Evolutionary conservation across 2,113 vertebrate genomes (phyloP).

Genomic region (Phyllostomus hastatus): DNA sequence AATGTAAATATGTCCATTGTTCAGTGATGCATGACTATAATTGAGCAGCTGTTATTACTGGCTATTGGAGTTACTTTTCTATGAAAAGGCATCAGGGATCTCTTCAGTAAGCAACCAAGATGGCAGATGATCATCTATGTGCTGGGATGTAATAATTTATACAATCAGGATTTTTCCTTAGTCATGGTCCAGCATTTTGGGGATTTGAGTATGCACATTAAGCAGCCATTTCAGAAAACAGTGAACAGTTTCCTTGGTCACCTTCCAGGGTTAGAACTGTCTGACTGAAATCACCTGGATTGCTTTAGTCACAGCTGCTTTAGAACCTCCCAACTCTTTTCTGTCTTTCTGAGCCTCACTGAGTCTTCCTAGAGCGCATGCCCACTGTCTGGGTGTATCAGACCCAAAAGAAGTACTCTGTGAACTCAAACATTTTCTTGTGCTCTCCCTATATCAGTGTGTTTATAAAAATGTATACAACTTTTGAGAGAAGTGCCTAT

Average conservation of each 20-base stretch:
- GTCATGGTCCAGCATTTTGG: neutral
- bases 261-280: neutral
- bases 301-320: neutral
- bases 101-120: neutral
- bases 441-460: neutral
- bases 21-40: neutral
- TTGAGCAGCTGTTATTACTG: neutral
- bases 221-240: neutral
- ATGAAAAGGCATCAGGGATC: neutral
- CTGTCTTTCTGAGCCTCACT: neutral
- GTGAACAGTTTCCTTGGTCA: neutral
- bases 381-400: neutral
- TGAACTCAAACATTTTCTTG: neutral
- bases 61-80: neutral
- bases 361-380: neutral
- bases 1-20: neutral
- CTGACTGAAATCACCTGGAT: neutral
- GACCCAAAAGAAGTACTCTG: neutral
- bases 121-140: neutral
- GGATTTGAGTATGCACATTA: neutral
- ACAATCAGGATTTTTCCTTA: neutral
- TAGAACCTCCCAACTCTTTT: neutral
- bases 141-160: neutral
- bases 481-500: neutral
- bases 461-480: neutral